Evolutionary conservation across 2,113 vertebrate species (phyloP).

Genomic region (Orycteropus afer): DNA sequence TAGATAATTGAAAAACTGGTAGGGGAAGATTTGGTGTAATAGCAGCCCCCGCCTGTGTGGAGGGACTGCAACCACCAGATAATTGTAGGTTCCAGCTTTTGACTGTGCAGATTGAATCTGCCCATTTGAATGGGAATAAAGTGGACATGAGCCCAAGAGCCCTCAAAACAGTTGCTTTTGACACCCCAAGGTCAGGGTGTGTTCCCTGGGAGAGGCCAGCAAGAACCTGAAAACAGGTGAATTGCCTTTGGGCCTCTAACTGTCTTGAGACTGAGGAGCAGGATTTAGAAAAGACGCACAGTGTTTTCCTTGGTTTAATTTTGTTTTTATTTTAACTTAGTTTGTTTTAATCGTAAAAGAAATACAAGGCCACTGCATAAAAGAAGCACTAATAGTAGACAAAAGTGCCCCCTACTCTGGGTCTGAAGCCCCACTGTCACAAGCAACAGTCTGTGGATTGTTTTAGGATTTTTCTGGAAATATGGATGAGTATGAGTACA

Average conservation of each 20-base stretch:
- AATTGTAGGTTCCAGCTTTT: slow-evolving; percentile 69
- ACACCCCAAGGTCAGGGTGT: not conserved
- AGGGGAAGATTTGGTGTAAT: slow-evolving; percentile 79
- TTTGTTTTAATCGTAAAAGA: slow-evolving; percentile 35
- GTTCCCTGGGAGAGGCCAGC: not conserved
- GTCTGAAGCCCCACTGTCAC: no score
- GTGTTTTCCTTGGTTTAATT: not conserved
- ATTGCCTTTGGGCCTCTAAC: not conserved
- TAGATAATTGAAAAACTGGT: slow-evolving; percentile 81
- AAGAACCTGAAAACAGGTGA: not conserved
- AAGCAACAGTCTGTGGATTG: not conserved
- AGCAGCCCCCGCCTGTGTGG: slow-evolving; percentile 70
- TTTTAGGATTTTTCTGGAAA: not conserved
- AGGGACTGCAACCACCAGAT: slow-evolving; percentile 66
- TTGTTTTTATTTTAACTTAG: slow-evolving; percentile 40
- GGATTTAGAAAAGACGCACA: not conserved
- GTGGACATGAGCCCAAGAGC: not conserved
- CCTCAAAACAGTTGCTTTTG: not conserved
- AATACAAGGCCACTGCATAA: not conserved
- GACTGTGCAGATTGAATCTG: slow-evolving; percentile 52
- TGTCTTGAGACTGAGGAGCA: slow-evolving; percentile 12
- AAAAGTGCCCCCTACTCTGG: not conserved
- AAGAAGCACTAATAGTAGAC: not conserved
- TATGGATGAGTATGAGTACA: no score
- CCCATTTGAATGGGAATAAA: slow-evolving; percentile 36